Percentiles rank a stretch among this genome's conserved stretches.
phyloP scores from a whole-genome alignment of 2,888 invertebrate genomes.

The Elmis aenea region DNA sequence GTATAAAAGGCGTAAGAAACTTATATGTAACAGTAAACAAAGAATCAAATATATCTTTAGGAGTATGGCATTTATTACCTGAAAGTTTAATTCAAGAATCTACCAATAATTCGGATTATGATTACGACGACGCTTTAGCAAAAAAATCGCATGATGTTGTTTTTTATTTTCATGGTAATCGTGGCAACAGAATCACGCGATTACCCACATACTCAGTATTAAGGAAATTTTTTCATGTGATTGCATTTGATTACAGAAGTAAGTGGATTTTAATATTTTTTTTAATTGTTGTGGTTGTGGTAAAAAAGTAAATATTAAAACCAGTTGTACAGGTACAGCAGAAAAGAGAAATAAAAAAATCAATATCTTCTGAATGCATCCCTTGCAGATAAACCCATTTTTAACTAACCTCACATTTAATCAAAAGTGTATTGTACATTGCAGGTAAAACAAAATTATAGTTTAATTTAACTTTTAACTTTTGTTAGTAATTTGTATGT shows the following conservation, averaged over 20 bases:
- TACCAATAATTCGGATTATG: conserved; percentile 31
- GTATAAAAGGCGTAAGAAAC: conserved; percentile 59
- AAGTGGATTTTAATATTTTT: too few relatives aligned
- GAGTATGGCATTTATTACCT: conserved; percentile 74
- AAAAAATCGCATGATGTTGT: conserved; percentile 54
- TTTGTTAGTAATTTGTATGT: too few relatives aligned
- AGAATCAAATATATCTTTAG: conserved; percentile 49
- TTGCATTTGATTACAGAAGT: conserved; percentile 81
- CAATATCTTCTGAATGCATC: too few relatives aligned
- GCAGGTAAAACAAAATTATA: too few relatives aligned
- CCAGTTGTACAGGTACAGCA: too few relatives aligned
- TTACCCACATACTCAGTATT: conserved; percentile 69
- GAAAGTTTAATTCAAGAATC: conserved; percentile 38
- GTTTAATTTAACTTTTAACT: too few relatives aligned
- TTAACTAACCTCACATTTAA: too few relatives aligned
- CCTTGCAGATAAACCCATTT: too few relatives aligned
- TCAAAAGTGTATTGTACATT: too few relatives aligned
- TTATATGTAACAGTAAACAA: conserved; percentile 58
- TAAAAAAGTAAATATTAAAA: conserved; percentile 14
- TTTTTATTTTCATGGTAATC: conserved; percentile 70
- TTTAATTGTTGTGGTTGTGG: background rate
- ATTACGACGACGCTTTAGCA: conserved; percentile 36
- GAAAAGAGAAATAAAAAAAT: too few relatives aligned
- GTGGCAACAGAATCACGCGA: conserved; percentile 65
- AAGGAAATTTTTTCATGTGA: conserved; percentile 65